Percentiles rank a stretch among this genome's conserved stretches.
Conservation (phyloP, 2,113 vertebrate genomes). For the Tenrec ecaudatus region DNA sequence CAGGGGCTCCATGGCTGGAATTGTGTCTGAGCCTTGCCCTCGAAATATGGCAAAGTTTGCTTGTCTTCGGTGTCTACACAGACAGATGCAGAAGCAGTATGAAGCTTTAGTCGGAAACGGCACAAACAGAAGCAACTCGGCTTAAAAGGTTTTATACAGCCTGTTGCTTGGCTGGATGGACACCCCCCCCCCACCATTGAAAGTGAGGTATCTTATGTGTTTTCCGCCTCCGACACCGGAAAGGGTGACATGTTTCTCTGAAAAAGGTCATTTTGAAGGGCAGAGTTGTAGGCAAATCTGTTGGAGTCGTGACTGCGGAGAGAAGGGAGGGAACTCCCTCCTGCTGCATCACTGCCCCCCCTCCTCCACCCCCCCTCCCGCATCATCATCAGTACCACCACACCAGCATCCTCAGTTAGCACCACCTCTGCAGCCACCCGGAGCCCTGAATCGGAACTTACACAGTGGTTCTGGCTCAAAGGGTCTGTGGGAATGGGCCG, state of each 20-base stretch:
- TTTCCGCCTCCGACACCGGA: not conserved
- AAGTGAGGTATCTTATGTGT: slow-evolving; percentile 1
- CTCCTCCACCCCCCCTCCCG: not conserved
- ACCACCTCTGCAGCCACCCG: slow-evolving; percentile 8
- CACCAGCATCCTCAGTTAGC: not conserved
- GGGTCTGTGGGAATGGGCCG: slow-evolving; percentile 37
- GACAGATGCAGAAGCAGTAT: not conserved
- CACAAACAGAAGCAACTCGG: not conserved
- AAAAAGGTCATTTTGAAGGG: slow-evolving; percentile 95
- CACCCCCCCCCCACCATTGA: not conserved
- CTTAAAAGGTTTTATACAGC: slow-evolving; percentile 6
- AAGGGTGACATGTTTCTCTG: slow-evolving; percentile 53
- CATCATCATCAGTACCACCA: slow-evolving; percentile 26
- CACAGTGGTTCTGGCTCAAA: slow-evolving; percentile 22
- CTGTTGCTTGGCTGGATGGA: slow-evolving; percentile 57
- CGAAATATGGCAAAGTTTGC: not conserved
- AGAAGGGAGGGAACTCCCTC: slow-evolving; percentile 60
- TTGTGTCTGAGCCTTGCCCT: not conserved
- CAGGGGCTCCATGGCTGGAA: not conserved
- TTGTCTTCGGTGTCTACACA: not conserved
- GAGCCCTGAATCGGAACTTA: slow-evolving; percentile 17
- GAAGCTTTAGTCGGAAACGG: not conserved
- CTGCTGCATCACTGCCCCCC: slow-evolving; percentile 69
- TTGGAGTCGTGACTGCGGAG: slow-evolving; percentile 79
- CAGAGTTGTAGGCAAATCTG: slow-evolving; percentile 80